Evolutionary conservation across 2,888 invertebrate species (phyloP), one percentile per base, ranked within the genome.

Genomic region (Pammene aurita): DNA sequence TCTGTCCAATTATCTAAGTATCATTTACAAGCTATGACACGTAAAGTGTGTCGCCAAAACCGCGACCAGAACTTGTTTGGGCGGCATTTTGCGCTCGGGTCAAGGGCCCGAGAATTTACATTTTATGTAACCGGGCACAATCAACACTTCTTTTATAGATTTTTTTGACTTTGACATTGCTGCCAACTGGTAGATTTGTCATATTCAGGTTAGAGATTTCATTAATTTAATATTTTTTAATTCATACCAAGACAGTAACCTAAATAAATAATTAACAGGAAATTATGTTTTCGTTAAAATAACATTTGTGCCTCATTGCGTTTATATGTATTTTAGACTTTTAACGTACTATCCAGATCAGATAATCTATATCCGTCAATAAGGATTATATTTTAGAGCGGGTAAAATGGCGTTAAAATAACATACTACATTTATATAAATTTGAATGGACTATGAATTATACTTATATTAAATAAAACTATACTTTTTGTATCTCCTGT

Each of bases 111-210:
- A 18, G 52, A 62, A 64, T 65, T 69, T 46, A 34, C 41, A 57
- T 65, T 64, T 69, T 65, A 69, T 65, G 55, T 69, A 69, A 69
- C 55, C 54, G 14, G 16, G 10, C 10, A 34, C 60, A 64, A 58
- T 65, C 55, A 60, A 69, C 69, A 65, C 69, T 65, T 41, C 58
- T 46, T 64, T 58, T 65, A 54, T 64, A 38, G 35, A 44, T 52
- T 55, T 16, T 48, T 18, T 61, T 38, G 69, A 65, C 69, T 60
- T 64, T 65, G 69, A 69, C 69, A 69, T 69, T 69, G 58, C 16
- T 16, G 14, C 0, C 14, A 35, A 35, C 10, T 35, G 13, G 18
- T 11, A n/a, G 26, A 38, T 18, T 13, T 13, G 4, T 38, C 13
- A 6, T 44, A 7, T 44, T 60, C 14, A 52, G 52, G 26, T 16